Base-by-base conservation (phyloP, 2,113 vertebrate genomes). In the Oreochromis spilurus region DNA sequence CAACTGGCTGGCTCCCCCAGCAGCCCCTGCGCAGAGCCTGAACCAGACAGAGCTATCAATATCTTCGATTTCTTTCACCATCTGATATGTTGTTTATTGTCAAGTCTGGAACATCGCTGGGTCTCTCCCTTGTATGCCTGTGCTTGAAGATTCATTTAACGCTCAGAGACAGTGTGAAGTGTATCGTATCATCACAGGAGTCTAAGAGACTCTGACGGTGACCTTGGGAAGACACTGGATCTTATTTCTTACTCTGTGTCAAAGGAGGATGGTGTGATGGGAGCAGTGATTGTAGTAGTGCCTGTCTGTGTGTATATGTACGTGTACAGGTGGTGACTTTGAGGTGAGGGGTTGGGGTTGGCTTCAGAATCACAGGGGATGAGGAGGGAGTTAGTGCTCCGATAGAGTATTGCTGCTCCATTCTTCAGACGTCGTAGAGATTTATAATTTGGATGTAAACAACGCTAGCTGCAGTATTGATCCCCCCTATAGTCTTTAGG, bases 11-110 rank as follows among this genome's bases (percentile, higher is more conserved):
- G 14, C 24, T 19, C 16, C 14, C 9, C 43, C 70, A 72, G 24
- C 84, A 83, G 75, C 87, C 65, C 45, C 87, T 77, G 82, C 84
- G 9, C 79, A 72, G n/a, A 62, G 40, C 55, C 83, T 60, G 58
- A 7, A 86, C 72, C 89, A 93, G 92, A 95, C 91, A 85, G 83
- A 88, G 21, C 87, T 93, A 92, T 96, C 94, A 87, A 94, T 94
- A 94, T 82, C 78, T 94, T 95, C 52, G 88, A 92, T 91, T 94
- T 93, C 90, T 90, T 94, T 91, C 91, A 91, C 89, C 83, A 93
- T 94, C 90, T 94, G 93, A 96, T 95, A 93, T 90, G 90, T 93
- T 95, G 92, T 95, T 95, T 95, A 93, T 93, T 91, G 93, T 93
- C 83, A 88, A 87, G 91, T 82, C 88, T 94, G 86, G 82, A 90